Evolutionary conservation across 1,140 invertebrate genomes (phyloP).

Genomic region (Holcopasites calliopsidis): DNA sequence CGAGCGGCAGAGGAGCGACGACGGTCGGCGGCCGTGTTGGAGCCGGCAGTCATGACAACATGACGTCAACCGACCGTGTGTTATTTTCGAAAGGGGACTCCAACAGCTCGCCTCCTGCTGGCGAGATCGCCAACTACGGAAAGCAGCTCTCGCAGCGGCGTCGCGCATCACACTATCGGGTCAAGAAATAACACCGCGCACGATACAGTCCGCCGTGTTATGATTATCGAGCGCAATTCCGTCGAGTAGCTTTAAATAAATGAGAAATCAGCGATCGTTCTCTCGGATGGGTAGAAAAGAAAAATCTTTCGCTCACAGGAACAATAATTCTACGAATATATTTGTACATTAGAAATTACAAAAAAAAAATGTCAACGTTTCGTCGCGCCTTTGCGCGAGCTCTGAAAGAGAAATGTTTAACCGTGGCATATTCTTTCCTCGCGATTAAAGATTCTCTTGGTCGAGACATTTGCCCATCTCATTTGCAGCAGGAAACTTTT

Average conservation of each 20-base stretch:
- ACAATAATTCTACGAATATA: not conserved
- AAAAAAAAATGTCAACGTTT: too few relatives aligned
- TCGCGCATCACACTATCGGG: conserved; percentile 41
- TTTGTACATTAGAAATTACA: too few relatives aligned
- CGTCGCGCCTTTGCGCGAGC: too few relatives aligned
- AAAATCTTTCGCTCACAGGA: not conserved
- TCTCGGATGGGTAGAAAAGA: not conserved
- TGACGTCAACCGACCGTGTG: conserved; percentile 79
- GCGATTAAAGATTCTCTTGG: too few relatives aligned
- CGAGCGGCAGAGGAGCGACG: conserved; percentile 25
- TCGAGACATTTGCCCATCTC: too few relatives aligned
- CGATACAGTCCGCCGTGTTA: conserved; percentile 22
- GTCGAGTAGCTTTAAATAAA: conserved; percentile 20
- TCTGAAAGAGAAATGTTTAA: too few relatives aligned
- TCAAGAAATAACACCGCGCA: conserved; percentile 54
- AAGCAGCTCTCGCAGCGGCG: conserved; percentile 53
- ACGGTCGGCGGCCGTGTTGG: conserved; percentile 50
- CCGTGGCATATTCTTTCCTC: too few relatives aligned
- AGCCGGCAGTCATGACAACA: conserved; percentile 63
- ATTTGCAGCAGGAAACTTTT: too few relatives aligned
- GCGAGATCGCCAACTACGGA: conserved; percentile 59
- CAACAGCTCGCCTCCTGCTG: conserved; percentile 64
- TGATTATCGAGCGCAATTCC: conserved; percentile 41
- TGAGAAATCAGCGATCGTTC: not conserved
- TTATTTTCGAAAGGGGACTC: conserved; percentile 80